Evolutionary conservation across 1,140 invertebrate genomes (phyloP).

Genomic region (Lerema accius): DNA sequence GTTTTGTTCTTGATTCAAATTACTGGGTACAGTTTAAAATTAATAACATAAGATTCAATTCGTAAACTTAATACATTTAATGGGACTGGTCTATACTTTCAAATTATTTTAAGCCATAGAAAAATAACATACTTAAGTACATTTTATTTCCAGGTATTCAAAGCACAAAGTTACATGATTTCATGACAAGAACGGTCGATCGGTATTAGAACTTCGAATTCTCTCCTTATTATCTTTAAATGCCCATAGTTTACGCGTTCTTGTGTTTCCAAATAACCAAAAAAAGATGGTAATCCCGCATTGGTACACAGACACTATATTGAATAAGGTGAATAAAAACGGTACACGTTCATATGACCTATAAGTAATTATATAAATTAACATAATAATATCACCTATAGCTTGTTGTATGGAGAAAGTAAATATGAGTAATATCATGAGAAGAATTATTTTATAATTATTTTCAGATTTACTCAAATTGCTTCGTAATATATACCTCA

Average conservation of each 20-base stretch:
- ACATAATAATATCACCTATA: conserved; percentile 55
- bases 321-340: conserved; percentile 45
- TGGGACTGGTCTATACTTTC: no score
- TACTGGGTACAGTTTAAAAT: no score
- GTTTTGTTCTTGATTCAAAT: no score
- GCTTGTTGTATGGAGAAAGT: conserved; percentile 66
- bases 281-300: conserved; percentile 69
- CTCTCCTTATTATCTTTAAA: conserved; percentile 33
- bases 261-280: conserved; percentile 72
- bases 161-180: background rate
- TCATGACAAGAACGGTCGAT: background rate
- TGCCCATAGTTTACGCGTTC: conserved; percentile 65
- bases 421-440: conserved; percentile 65
- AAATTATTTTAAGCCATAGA: no score
- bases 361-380: conserved; percentile 41
- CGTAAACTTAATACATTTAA: no score
- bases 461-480: conserved; percentile 51
- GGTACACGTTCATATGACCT: conserved; percentile 31
- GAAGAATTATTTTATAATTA: conserved; percentile 54
- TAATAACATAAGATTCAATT: no score
- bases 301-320: conserved; percentile 58
- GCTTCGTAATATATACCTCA: conserved; percentile 53
- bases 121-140: no score
- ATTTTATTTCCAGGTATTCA: no score
- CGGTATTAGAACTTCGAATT: background rate